phyloP scores from a whole-genome alignment of 2,888 invertebrate species.

The Diarsia dahlii region DNA sequence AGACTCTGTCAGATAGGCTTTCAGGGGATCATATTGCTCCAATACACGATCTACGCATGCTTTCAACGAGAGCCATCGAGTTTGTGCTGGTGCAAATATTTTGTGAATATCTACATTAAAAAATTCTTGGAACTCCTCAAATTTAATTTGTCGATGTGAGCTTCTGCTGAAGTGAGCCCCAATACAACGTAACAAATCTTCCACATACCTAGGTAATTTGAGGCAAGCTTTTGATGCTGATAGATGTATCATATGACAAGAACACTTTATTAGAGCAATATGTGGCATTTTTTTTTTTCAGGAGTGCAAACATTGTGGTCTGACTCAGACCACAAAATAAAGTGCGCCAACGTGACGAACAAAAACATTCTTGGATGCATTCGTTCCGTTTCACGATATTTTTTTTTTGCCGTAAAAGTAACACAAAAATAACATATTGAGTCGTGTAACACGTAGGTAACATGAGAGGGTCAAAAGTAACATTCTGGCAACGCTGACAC shows the following conservation, averaged over 20 bases:
- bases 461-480: too few relatives aligned
- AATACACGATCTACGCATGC: background rate
- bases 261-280: slow-evolving; percentile 1
- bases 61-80: background rate
- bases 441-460: too few relatives aligned
- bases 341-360: too few relatives aligned
- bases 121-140: slow-evolving; percentile 1
- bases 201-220: background rate
- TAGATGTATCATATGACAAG: background rate
- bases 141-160: background rate
- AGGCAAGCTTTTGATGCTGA: slow-evolving; percentile 8
- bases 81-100: background rate
- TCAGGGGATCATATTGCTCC: background rate
- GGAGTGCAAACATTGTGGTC: too few relatives aligned
- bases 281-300: background rate
- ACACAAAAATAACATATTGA: too few relatives aligned
- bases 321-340: too few relatives aligned
- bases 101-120: background rate
- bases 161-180: slow-evolving; percentile 2
- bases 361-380: too few relatives aligned
- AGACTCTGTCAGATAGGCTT: background rate
- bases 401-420: too few relatives aligned
- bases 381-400: too few relatives aligned
- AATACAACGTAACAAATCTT: background rate
- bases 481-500: too few relatives aligned